Percentiles rank a stretch among this genome's conserved stretches.
These are phyloP conservation scores for Hylaeus anthracinus DNA, from an alignment of 1,140 invertebrate genomes.

Conservation along the genomic window DNA sequence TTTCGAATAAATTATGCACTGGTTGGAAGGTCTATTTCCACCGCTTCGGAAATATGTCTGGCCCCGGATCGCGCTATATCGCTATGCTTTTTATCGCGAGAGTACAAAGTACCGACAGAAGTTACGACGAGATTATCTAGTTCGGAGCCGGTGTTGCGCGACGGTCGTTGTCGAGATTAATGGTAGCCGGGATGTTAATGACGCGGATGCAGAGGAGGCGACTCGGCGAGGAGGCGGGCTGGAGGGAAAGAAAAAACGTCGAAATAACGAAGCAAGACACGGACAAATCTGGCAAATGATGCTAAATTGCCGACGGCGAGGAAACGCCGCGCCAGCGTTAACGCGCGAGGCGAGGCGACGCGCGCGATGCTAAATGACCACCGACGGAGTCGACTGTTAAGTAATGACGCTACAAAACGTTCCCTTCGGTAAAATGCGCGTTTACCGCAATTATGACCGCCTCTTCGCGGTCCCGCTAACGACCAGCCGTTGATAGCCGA, in stretches of 20 bases:
- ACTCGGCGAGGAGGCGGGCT: not conserved
- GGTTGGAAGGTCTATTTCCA: too few relatives aligned
- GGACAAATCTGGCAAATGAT: conserved; percentile 51
- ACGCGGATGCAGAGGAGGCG: conserved; percentile 20
- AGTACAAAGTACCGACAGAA: too few relatives aligned
- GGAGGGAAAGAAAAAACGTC: conserved; percentile 20
- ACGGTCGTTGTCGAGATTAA: conserved; percentile 49
- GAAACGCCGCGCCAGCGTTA: not conserved
- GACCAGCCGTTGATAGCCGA: conserved; percentile 34
- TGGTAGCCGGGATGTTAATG: conserved; percentile 45
- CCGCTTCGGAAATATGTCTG: too few relatives aligned
- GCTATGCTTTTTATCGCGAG: too few relatives aligned
- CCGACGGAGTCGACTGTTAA: conserved; percentile 45
- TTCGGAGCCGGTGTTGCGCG: too few relatives aligned
- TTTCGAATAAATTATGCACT: too few relatives aligned
- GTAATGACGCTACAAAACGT: conserved; percentile 52
- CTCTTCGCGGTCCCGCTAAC: conserved; percentile 27
- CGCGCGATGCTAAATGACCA: conserved; percentile 45
- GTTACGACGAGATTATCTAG: not conserved
- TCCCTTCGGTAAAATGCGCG: conserved; percentile 41
- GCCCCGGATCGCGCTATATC: too few relatives aligned
- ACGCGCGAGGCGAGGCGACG: too few relatives aligned
- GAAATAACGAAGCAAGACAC: conserved; percentile 43
- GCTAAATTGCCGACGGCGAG: conserved; percentile 41
- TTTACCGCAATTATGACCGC: conserved; percentile 51